These are phyloP conservation scores for Callipepla squamata DNA, from an alignment of 2,113 vertebrate genomes.

Conservation along the genomic window DNA sequence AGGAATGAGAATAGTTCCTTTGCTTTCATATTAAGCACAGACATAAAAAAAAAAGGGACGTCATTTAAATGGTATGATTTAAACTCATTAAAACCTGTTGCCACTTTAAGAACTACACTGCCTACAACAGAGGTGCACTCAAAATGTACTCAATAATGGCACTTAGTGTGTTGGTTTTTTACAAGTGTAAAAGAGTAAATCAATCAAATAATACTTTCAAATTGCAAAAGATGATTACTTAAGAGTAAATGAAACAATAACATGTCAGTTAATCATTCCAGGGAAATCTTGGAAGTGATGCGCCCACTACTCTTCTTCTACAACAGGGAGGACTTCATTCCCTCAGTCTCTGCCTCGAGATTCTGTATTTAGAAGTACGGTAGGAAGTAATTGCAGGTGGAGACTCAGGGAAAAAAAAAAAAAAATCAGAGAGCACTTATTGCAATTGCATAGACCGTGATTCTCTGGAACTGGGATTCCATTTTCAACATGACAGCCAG, in stretches of 20 bases:
- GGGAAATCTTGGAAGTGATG: background rate
- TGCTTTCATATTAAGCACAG: background rate
- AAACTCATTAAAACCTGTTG: fast-evolving
- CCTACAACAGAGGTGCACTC: background rate
- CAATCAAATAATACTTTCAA: background rate
- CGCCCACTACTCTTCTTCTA: background rate
- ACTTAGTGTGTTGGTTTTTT: background rate
- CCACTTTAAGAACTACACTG: background rate
- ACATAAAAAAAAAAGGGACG: background rate
- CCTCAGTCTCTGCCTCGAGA: background rate
- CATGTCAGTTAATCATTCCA: background rate
- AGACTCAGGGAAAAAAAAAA: background rate
- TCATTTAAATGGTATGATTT: background rate
- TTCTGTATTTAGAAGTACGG: background rate
- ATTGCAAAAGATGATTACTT: background rate
- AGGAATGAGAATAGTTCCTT: background rate
- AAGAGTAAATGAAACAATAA: background rate
- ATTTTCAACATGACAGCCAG: background rate
- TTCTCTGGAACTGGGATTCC: background rate
- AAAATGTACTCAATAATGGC: background rate
- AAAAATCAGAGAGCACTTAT: background rate
- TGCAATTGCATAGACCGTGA: background rate
- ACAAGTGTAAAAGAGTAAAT: background rate
- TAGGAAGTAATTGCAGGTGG: background rate
- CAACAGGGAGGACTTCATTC: background rate